phyloP scores from a whole-genome alignment of 1,140 invertebrate genomes.

The Artemia franciscana region DNA sequence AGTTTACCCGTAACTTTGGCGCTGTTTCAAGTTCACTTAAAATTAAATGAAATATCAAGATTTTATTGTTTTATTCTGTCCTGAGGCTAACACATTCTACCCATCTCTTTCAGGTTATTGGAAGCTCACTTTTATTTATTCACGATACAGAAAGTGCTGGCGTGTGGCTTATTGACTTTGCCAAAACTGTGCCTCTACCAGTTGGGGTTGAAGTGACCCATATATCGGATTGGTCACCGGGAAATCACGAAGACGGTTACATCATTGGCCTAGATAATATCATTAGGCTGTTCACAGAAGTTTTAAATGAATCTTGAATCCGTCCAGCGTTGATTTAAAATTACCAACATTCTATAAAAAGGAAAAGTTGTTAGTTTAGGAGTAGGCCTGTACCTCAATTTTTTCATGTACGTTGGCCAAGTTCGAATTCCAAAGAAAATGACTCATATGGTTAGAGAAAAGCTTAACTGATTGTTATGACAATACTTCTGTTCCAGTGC shows the following conservation, averaged over 20 bases:
- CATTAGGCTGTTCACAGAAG: conserved; percentile 44
- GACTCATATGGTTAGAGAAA: too few species aligned
- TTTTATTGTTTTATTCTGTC: conserved; percentile 6
- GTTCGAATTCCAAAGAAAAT: too few species aligned
- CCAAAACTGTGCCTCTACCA: conserved; percentile 69
- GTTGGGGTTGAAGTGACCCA: conserved; percentile 48
- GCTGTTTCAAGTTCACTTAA: too few species aligned
- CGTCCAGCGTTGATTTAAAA: too few species aligned
- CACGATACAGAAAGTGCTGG: conserved; percentile 67
- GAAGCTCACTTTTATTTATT: conserved; percentile 83
- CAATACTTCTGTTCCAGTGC: too few species aligned
- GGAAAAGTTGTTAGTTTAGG: too few species aligned
- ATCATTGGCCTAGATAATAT: conserved; percentile 81
- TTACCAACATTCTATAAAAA: too few species aligned
- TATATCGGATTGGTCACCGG: conserved; percentile 63
- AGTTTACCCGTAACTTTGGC: too few species aligned
- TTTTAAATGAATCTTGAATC: background rate
- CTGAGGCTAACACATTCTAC: background rate
- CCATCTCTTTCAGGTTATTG: conserved; percentile 54
- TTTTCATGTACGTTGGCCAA: too few species aligned
- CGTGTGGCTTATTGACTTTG: conserved; percentile 96
- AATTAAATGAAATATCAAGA: background rate
- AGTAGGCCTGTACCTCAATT: too few species aligned
- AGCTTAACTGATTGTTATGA: too few species aligned
- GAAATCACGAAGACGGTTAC: conserved; percentile 97